These are phyloP conservation scores for Vanessa atalanta DNA, from an alignment of 1,140 invertebrate species.

Conservation along the genomic window DNA sequence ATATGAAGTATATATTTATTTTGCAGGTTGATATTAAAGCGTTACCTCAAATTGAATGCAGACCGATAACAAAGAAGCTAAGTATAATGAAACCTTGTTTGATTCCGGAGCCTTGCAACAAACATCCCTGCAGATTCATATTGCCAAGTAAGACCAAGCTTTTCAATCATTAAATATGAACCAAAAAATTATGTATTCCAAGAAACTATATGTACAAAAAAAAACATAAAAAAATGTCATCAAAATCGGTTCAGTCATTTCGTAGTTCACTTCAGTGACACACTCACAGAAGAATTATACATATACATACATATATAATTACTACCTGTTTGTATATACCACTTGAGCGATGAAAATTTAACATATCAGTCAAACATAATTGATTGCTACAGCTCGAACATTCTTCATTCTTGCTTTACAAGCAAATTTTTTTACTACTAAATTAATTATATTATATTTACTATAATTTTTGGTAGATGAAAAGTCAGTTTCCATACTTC, in stretches of 20 bases:
- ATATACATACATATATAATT: too few species aligned
- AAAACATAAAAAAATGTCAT: too few species aligned
- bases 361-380: too few species aligned
- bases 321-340: too few species aligned
- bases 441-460: not conserved
- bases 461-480: slow-evolving; percentile 44
- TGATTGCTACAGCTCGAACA: too few species aligned
- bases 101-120: slow-evolving; percentile 59
- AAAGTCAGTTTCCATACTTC: slow-evolving; percentile 46
- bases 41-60: slow-evolving; percentile 48
- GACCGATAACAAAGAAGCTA: slow-evolving; percentile 39
- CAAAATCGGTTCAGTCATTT: too few species aligned
- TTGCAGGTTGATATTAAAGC: slow-evolving; percentile 45
- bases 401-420: too few species aligned
- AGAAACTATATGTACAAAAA: too few species aligned
- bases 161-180: not conserved
- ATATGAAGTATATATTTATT: not conserved
- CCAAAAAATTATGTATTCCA: not conserved
- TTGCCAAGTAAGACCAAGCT: slow-evolving; percentile 58
- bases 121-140: slow-evolving; percentile 62
- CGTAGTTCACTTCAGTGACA: too few species aligned
- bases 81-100: slow-evolving; percentile 45
- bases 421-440: not conserved
- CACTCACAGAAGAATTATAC: too few species aligned
- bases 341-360: too few species aligned